Base-by-base conservation (phyloP, 2,797 vertebrate species). In the Delichon dasypus region DNA sequence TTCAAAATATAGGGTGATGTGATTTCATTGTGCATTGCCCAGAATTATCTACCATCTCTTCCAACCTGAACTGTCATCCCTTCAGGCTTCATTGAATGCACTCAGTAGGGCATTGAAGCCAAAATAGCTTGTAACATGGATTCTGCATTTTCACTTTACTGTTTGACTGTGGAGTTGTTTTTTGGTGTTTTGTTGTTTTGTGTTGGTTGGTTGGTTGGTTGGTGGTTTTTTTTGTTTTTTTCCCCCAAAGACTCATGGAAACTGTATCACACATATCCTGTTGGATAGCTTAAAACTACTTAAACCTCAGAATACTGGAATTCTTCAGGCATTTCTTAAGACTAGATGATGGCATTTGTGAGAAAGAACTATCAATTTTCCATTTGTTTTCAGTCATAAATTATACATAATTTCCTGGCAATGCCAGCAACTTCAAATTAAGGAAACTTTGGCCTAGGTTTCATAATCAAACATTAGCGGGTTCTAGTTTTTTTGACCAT, bases 21-120 rank as follows among this genome's bases (percentile, higher is more conserved):
- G 27, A 80, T 86, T 84, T 75, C 66, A 44, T 12, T 82, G 32
- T 48, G 6, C 14, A 15, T 84, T 1, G 1, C n/a, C 42, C 7
- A 1, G 81, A 84, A 88, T 92, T 78, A 84, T 40, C 62, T 25
- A 65, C 32, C 25, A 65, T 6, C 64, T 87, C 64, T 88, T 90
- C 34, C 65, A 91, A 7, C 34, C 15, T 4, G 19, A 92, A 29
- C 47, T 88, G 77, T 65, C 81, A 72, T 89, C 51, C 70, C 70
- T 94, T 93, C 77, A 92, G 85, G 77, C 74, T 84, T 92, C 71
- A 32, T 50, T 85, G 88, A 74, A 84, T 72, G n/a, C 30, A 66
- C 62, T 88, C 80, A 70, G 70, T 70, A 76, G 66, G 74, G 77
- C 47, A 47, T 11, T 90, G 84, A 84, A 89, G 71, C 66, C 36